phyloP scores from a whole-genome alignment of 2,797 vertebrate species.

The Tenualosa ilisha region DNA sequence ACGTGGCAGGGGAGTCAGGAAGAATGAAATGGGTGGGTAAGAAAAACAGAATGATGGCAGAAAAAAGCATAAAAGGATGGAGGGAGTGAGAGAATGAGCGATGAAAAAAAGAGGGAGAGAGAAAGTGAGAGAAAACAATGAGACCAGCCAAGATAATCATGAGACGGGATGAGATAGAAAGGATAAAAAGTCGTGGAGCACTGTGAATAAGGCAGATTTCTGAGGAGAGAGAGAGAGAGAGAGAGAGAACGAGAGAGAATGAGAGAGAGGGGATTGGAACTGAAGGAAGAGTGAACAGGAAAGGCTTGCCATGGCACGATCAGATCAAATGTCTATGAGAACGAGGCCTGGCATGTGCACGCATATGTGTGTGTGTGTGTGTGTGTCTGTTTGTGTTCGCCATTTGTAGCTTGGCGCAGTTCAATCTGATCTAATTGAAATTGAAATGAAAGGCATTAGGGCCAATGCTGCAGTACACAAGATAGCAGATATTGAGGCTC shows the following conservation, averaged over 20 bases:
- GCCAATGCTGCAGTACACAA: not conserved
- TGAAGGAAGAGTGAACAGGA: not conserved
- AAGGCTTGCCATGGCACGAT: not conserved
- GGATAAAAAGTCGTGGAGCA: too few relatives aligned
- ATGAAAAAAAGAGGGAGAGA: too few relatives aligned
- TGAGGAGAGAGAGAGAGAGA: not conserved
- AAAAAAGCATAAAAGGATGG: too few relatives aligned
- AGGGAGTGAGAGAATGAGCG: too few relatives aligned
- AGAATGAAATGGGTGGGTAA: not conserved
- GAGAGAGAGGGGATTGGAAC: not conserved
- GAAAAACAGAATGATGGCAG: too few relatives aligned
- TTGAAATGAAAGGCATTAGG: constrained; percentile 2
- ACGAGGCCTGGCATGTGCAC: not conserved
- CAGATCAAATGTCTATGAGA: not conserved
- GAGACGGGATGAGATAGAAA: too few relatives aligned
- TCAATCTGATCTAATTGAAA: constrained; percentile 12
- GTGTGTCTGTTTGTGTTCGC: not conserved
- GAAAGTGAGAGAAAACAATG: too few relatives aligned
- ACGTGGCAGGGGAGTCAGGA: too few relatives aligned
- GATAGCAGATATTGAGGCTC: too few relatives aligned
- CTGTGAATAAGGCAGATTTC: too few relatives aligned
- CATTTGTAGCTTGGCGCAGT: not conserved
- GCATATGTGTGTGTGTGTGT: not conserved
- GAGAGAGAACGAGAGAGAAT: not conserved
- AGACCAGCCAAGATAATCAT: too few relatives aligned